Evolutionary conservation across 2,797 vertebrate species (phyloP).

Genomic region (Sebastes cheni): DNA sequence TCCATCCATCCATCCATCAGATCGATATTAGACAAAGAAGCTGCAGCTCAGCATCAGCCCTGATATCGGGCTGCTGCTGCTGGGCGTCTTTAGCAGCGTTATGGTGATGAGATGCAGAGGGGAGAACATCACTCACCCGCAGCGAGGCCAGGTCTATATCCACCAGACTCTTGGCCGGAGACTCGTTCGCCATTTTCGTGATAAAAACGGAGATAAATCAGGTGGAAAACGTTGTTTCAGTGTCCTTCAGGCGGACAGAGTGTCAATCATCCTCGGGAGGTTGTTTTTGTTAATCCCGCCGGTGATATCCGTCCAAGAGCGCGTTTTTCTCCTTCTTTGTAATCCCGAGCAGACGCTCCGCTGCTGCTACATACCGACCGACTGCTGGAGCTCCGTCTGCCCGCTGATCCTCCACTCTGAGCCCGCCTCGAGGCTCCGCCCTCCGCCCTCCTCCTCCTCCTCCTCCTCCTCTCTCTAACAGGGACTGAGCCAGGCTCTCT

Average conservation of each 20-base stretch:
- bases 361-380: slow-evolving; percentile 84
- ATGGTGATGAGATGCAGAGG: too few relatives aligned
- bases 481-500: too few relatives aligned
- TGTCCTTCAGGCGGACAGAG: slow-evolving; percentile 61
- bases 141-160: slow-evolving; percentile 96
- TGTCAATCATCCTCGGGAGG: slow-evolving; percentile 76
- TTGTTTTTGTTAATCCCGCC: slow-evolving; percentile 34
- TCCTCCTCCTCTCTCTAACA: too few relatives aligned
- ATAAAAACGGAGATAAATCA: slow-evolving; percentile 45
- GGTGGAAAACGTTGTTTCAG: slow-evolving; percentile 18
- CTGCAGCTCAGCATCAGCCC: too few relatives aligned
- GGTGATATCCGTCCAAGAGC: slow-evolving; percentile 19
- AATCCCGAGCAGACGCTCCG: slow-evolving; percentile 42
- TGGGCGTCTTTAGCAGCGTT: too few relatives aligned
- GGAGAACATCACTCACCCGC: slow-evolving; percentile 84
- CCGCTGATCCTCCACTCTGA: not conserved
- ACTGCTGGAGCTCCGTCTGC: slow-evolving; percentile 35
- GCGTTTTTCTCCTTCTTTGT: slow-evolving; percentile 54
- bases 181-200: slow-evolving; percentile 96
- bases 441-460: not conserved
- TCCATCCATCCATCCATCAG: too few relatives aligned
- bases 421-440: not conserved
- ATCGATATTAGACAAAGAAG: too few relatives aligned
- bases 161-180: slow-evolving; percentile 96
- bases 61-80: too few relatives aligned